Evolutionary conservation across 2,797 vertebrate genomes (phyloP), one percentile per base, ranked within the genome.

Genomic region (Hozukius guyotensis): DNA sequence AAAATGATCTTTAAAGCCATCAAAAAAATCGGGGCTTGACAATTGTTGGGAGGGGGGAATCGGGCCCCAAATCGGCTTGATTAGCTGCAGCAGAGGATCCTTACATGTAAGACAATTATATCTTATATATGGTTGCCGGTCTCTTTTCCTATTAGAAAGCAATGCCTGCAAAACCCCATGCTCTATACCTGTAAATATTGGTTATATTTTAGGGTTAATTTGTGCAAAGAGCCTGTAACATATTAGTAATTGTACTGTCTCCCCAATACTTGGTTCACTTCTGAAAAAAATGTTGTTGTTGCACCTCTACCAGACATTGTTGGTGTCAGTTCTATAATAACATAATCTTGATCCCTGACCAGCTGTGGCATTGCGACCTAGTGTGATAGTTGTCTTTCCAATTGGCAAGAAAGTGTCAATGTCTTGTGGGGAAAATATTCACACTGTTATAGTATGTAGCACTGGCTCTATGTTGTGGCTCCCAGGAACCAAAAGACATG

Each of bases 381-480:
- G 78, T 77, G 52, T 52, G 20, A 59, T 34, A 27, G 29, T 20
- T 74, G 42, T 77, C 36, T 66, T 22, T 66, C 70, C 2, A n/a
- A 4, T 68, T 63, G 61, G 56, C 65, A 52, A 80, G 32, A 72
- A n/a, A 64, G 38, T 67, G 61, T 67, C 46, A 14, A 38, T 59
- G 32, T 80, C 36, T 76, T 16, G 25, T 53, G 13, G 36, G 22
- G 24, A 29, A 60, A 14, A 22, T 71, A 62, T 29, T 29, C 52
- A 66, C 55, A 49, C 38, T 25, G 18, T 77, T 62, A n/a, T 13
- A 64, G 13, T 38, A 56, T 76, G 29, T 31, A 46, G 72, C 59
- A 62, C 49, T 63, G 31, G 6, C 36, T 81, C 68, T 49, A 22
- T 9, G 7, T 64, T 42, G 31, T 65, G 60, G 31, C 16, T 52